A percentile compares a stretch with the other conserved stretches of the same genome.
These are phyloP conservation scores for Phrynocephalus guinanensis DNA, from an alignment of 2,797 vertebrate genomes.

Conservation along the genomic window DNA sequence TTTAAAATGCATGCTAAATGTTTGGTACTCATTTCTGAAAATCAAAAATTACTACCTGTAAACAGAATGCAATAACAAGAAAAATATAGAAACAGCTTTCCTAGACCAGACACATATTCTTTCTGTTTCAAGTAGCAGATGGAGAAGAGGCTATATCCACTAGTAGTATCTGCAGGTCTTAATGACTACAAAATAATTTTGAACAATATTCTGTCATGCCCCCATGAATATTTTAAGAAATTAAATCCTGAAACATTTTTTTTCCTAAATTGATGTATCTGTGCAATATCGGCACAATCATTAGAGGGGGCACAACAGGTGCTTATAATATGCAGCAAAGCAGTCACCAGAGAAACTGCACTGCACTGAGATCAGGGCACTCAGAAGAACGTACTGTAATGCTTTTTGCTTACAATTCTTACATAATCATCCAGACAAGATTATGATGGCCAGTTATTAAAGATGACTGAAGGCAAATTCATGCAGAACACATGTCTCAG, in stretches of 20 bases:
- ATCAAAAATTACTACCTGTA: slow-evolving; percentile 69
- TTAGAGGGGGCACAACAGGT: not conserved
- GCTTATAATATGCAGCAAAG: not conserved
- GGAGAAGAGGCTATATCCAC: not conserved
- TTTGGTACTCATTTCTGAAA: slow-evolving; percentile 74
- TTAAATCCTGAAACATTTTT: not conserved
- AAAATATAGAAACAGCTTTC: slow-evolving; percentile 49
- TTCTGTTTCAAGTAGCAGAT: slow-evolving; percentile 54
- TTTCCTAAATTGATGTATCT: not conserved
- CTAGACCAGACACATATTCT: slow-evolving; percentile 47
- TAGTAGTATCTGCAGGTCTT: not conserved
- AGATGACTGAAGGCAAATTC: not conserved
- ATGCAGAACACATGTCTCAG: too few relatives aligned
- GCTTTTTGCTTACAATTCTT: not conserved
- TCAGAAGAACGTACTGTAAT: not conserved
- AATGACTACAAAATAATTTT: slow-evolving; percentile 19
- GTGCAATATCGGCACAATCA: not conserved
- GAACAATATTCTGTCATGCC: not conserved
- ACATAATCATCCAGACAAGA: not conserved
- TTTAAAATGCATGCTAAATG: slow-evolving; percentile 55
- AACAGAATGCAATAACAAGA: slow-evolving; percentile 61
- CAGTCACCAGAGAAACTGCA: not conserved
- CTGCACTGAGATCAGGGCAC: not conserved
- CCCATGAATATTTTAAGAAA: not conserved
- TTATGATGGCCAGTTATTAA: not conserved